Evolutionary conservation across 2,797 vertebrate species (phyloP).

Genomic region (Cheracebus regulus): DNA sequence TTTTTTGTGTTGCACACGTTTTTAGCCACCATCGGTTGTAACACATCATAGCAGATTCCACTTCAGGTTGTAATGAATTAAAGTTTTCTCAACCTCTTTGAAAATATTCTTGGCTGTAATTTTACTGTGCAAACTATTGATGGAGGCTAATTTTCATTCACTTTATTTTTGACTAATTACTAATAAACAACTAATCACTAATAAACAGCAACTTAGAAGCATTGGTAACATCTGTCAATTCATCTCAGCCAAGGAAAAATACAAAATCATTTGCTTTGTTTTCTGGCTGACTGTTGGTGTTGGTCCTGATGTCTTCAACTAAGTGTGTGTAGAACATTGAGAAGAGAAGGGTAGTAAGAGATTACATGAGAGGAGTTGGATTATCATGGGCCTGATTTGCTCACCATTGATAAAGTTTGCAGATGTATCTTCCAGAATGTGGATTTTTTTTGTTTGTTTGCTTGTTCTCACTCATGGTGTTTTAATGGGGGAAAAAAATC

Average conservation of each 20-base stretch:
- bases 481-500: background rate
- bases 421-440: background rate
- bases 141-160: background rate
- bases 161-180: background rate
- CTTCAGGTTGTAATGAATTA: background rate
- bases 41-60: background rate
- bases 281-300: background rate
- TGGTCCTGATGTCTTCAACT: background rate
- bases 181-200: background rate
- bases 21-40: background rate
- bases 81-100: background rate
- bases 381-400: background rate
- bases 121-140: background rate
- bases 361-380: background rate
- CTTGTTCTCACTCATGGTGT: background rate
- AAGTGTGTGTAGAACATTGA: background rate
- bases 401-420: background rate
- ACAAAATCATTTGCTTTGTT: constrained; percentile 5
- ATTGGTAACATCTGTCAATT: background rate
- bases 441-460: background rate
- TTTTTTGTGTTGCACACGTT: background rate
- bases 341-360: background rate
- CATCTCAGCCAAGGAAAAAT: background rate
- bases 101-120: background rate
- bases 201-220: background rate